These are phyloP conservation scores for Beris morrisii DNA, from an alignment of 2,888 invertebrate genomes.

Conservation along the genomic window DNA sequence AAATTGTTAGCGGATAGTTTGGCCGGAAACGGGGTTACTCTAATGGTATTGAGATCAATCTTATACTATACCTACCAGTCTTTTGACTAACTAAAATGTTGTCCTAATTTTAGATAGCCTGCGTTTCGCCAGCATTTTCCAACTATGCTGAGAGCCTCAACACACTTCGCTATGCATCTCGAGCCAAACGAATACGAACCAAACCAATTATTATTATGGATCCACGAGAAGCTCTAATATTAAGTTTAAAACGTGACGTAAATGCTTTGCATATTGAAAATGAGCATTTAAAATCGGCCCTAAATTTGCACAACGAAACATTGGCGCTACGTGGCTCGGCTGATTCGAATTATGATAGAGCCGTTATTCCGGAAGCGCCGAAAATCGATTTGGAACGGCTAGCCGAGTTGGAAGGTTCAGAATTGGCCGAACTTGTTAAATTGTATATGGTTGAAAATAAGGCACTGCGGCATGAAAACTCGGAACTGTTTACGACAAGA, in stretches of 20 bases:
- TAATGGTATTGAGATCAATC: constrained; percentile 70
- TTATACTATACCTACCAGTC: not conserved
- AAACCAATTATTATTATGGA: constrained; percentile 95
- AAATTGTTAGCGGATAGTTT: constrained; percentile 91
- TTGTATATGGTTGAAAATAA: constrained; percentile 84
- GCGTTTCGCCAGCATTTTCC: constrained; percentile 85
- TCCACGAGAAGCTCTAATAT: constrained; percentile 86
- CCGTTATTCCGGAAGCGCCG: constrained; percentile 52
- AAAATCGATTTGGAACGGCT: constrained; percentile 73
- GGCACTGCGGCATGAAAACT: constrained; percentile 78
- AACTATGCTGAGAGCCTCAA: constrained; percentile 87
- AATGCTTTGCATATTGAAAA: constrained; percentile 84
- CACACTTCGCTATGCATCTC: constrained; percentile 87
- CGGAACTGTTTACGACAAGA: constrained; percentile 76
- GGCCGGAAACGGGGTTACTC: constrained; percentile 89
- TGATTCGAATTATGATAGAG: constrained; percentile 28
- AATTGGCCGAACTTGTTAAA: constrained; percentile 80
- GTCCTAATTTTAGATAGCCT: constrained; percentile 74
- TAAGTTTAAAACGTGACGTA: constrained; percentile 86
- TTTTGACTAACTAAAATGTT: constrained; percentile 14
- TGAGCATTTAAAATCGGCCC: constrained; percentile 76
- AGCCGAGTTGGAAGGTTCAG: constrained; percentile 73
- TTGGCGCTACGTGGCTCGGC: constrained; percentile 40
- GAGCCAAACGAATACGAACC: constrained; percentile 89
- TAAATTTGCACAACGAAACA: constrained; percentile 67